Conservation (phyloP, 2,113 vertebrate genomes). For the Cariama cristata region DNA sequence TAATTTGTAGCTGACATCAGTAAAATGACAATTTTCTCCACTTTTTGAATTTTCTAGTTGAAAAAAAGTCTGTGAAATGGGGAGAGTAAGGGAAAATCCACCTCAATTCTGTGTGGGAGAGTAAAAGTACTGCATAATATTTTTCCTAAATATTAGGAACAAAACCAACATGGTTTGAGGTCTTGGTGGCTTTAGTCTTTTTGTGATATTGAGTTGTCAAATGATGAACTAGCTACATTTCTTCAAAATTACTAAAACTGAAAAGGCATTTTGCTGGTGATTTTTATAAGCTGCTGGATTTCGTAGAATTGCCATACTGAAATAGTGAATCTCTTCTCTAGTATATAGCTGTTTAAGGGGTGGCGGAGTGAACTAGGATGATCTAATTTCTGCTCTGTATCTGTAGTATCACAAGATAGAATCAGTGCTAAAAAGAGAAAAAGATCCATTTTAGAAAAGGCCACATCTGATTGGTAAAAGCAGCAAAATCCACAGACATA, state of each 20-base stretch:
- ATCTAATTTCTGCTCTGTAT: not conserved
- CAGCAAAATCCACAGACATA: not conserved
- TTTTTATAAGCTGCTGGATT: not conserved
- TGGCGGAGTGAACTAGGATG: not conserved
- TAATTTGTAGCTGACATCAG: not conserved
- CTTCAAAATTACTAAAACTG: not conserved
- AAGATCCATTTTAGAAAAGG: not conserved
- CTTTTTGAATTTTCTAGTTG: not conserved
- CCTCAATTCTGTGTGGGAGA: accelerated
- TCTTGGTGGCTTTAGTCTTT: not conserved
- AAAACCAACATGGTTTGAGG: not conserved
- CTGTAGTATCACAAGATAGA: not conserved
- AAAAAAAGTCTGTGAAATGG: not conserved
- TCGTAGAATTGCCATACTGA: not conserved
- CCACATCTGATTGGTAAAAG: not conserved
- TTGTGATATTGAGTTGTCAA: not conserved
- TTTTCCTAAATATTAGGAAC: not conserved
- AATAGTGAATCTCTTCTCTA: not conserved
- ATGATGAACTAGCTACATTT: not conserved
- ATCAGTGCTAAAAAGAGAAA: not conserved
- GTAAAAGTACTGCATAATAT: not conserved
- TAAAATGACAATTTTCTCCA: not conserved
- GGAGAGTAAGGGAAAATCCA: not conserved
- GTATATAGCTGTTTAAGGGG: not conserved
- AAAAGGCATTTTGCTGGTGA: not conserved